phyloP scores from a whole-genome alignment of 1,140 invertebrate genomes.

The Lepidurus arcticus region DNA sequence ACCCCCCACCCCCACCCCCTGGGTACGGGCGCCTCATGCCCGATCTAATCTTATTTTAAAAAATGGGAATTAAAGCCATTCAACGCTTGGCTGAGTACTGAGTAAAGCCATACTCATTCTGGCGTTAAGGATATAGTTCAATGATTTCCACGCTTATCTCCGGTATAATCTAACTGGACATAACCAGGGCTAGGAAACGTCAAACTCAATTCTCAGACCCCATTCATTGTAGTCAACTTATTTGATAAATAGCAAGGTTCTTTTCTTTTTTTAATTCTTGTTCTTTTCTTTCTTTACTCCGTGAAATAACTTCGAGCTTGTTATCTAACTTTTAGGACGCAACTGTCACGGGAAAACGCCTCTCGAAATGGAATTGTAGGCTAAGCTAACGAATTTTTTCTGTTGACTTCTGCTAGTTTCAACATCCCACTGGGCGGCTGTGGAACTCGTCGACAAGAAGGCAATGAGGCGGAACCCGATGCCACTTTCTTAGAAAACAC shows the following conservation, averaged over 20 bases:
- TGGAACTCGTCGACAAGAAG: slow-evolving; percentile 35
- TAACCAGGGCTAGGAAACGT: background rate
- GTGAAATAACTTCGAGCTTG: no score
- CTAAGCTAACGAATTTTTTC: slow-evolving; percentile 16
- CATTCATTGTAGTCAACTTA: no score
- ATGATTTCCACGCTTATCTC: background rate
- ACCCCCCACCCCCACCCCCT: no score
- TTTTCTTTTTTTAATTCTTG: no score
- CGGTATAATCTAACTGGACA: slow-evolving; percentile 1
- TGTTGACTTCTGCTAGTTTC: slow-evolving; percentile 33
- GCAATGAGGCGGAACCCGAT: slow-evolving; percentile 27
- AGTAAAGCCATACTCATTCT: background rate
- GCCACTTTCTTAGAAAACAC: slow-evolving; percentile 43
- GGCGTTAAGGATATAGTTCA: background rate
- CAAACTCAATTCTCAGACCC: no score
- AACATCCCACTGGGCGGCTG: slow-evolving; percentile 36
- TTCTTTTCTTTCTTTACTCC: no score
- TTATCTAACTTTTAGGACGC: no score
- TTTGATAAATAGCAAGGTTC: no score
- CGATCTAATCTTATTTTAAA: background rate
- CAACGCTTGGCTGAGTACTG: background rate
- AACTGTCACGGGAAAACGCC: background rate
- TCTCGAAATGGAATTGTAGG: background rate
- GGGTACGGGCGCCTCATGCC: no score
- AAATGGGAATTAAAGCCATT: background rate